Conservation (phyloP, 1,140 invertebrate genomes). For the Cyclargus thomasi region DNA sequence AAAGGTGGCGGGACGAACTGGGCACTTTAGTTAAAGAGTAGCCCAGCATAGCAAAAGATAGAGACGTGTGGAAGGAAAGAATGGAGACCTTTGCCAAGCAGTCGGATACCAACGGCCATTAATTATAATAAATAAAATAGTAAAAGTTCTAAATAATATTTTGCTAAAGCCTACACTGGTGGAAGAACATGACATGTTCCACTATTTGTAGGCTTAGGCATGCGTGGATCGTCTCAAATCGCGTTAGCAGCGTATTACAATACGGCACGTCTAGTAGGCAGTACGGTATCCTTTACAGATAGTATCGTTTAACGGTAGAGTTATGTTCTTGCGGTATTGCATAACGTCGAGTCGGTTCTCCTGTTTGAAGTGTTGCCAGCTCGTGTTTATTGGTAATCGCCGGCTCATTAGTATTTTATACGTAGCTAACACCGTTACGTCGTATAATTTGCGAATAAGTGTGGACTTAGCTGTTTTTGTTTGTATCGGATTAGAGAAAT, state of each 20-base stretch:
- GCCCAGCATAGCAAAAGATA: no score
- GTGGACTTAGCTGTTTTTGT: no score
- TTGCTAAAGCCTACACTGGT: no score
- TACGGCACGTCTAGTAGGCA: neutral
- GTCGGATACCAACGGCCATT: no score
- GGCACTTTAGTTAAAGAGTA: no score
- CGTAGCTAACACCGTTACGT: neutral
- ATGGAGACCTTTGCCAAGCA: no score
- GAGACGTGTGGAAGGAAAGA: no score
- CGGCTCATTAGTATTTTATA: neutral
- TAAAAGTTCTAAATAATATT: no score
- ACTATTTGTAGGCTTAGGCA: neutral
- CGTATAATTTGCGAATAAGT: neutral
- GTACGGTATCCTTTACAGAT: slow-evolving; percentile 6
- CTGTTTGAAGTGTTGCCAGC: neutral
- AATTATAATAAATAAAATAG: no score
- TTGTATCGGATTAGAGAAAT: no score
- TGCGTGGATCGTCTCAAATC: neutral
- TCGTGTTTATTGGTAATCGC: neutral
- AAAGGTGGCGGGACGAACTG: no score
- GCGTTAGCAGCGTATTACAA: neutral
- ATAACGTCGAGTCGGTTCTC: slow-evolving; percentile 4
- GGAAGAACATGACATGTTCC: neutral
- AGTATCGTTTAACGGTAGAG: slow-evolving; percentile 13
- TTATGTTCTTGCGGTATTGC: slow-evolving; percentile 2